These are phyloP conservation scores for Arrhamphus sclerolepis DNA, from an alignment of 2,797 vertebrate genomes.

Conservation along the genomic window DNA sequence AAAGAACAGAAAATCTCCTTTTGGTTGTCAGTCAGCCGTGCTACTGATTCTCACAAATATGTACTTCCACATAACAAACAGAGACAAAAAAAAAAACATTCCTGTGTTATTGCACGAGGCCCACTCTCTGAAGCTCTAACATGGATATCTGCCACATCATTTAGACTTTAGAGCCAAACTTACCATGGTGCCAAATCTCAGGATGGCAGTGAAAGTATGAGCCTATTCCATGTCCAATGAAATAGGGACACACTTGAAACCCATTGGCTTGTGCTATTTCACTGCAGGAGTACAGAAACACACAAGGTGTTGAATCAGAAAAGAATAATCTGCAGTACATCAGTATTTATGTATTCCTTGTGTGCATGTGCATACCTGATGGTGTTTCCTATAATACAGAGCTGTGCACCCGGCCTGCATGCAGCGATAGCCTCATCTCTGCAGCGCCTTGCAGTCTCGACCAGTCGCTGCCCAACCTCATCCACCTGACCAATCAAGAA, in stretches of 20 bases:
- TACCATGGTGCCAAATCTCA: slow-evolving; percentile 98
- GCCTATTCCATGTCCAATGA: slow-evolving; percentile 96
- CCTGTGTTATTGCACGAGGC: not conserved
- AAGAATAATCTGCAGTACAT: not conserved
- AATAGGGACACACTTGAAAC: slow-evolving; percentile 92
- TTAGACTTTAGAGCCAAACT: slow-evolving; percentile 47
- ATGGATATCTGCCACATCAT: not conserved
- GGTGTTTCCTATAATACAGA: slow-evolving; percentile 97
- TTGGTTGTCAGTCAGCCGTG: no score
- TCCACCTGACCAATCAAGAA: slow-evolving; percentile 94
- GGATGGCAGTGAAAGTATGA: slow-evolving; percentile 95
- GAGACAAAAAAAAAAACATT: not conserved
- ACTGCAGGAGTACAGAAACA: slow-evolving; percentile 69
- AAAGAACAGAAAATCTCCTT: no score
- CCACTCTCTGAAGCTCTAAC: not conserved
- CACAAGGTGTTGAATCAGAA: not conserved
- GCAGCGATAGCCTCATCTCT: slow-evolving; percentile 93
- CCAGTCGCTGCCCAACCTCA: slow-evolving; percentile 88
- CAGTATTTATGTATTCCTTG: not conserved
- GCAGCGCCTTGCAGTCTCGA: slow-evolving; percentile 90
- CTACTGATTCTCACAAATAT: no score
- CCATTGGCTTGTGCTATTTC: slow-evolving; percentile 80
- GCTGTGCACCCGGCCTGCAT: slow-evolving; percentile 89
- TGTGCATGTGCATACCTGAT: slow-evolving; percentile 84
- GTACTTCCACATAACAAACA: not conserved